These are phyloP conservation scores for Drosophila nannoptera DNA, from an alignment of 1,140 invertebrate species.

Conservation along the genomic window DNA sequence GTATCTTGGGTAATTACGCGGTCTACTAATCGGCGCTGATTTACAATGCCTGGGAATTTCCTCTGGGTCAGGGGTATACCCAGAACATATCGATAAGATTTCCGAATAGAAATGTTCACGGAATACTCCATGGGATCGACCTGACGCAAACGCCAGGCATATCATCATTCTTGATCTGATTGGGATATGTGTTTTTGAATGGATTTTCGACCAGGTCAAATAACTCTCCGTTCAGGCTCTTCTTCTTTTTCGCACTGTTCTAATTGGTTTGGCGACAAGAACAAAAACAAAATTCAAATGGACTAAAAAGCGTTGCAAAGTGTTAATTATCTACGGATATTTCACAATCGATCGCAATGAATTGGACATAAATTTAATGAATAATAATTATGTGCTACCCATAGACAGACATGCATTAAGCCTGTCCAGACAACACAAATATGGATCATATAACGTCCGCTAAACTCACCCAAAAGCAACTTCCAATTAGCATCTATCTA, in stretches of 20 bases:
- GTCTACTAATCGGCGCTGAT: constrained; percentile 14
- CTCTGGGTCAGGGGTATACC: background rate
- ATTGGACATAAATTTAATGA: no score
- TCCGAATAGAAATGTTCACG: no score
- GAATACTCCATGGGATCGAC: no score
- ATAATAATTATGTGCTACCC: no score
- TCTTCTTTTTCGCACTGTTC: background rate
- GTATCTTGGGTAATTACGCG: constrained; percentile 25
- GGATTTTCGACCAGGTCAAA: background rate
- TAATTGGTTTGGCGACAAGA: background rate
- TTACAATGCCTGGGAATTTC: constrained; percentile 22
- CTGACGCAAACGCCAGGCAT: no score
- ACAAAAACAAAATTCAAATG: no score
- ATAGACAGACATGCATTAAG: no score
- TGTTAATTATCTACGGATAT: constrained; percentile 2
- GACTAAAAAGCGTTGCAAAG: background rate
- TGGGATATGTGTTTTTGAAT: background rate
- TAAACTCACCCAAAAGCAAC: no score
- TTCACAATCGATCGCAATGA: constrained; percentile 9
- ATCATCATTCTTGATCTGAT: no score
- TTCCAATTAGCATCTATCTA: background rate
- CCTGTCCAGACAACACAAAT: no score
- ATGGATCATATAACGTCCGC: no score
- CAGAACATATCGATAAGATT: no score
- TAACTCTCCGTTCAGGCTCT: background rate